phyloP scores from a whole-genome alignment of 1,140 invertebrate species.

The Mizuhopecten yessoensis region DNA sequence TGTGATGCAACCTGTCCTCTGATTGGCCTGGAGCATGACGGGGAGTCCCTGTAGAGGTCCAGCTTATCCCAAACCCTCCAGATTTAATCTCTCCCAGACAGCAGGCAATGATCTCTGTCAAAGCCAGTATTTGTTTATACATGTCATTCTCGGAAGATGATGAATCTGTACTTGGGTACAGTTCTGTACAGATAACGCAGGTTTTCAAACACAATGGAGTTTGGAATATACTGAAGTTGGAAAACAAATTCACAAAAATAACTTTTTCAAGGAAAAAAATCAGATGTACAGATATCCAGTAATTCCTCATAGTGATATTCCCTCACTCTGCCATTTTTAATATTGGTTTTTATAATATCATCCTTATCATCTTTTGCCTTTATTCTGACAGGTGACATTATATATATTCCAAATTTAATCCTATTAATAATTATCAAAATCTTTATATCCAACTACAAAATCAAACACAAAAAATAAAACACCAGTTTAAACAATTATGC shows the following conservation, averaged over 20 bases:
- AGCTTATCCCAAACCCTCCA: not conserved
- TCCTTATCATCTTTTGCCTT: too few species aligned
- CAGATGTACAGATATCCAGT: too few species aligned
- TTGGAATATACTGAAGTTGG: not conserved
- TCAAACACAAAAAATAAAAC: not conserved
- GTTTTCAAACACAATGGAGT: not conserved
- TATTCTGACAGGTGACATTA: too few species aligned
- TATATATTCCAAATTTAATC: too few species aligned
- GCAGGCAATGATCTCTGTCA: slow-evolving; percentile 23
- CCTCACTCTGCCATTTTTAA: too few species aligned
- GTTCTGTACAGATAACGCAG: not conserved
- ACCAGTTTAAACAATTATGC: not conserved
- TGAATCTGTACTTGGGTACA: not conserved
- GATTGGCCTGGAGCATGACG: slow-evolving; percentile 7
- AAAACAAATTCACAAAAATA: not conserved
- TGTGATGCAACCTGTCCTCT: not conserved
- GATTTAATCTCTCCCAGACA: not conserved
- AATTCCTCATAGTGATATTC: too few species aligned
- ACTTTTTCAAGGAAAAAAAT: too few species aligned
- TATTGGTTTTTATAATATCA: too few species aligned
- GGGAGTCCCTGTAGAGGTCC: not conserved
- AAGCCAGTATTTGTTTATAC: slow-evolving; percentile 21
- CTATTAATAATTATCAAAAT: not conserved
- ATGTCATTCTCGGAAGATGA: not conserved
- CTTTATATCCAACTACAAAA: not conserved